phyloP scores from a whole-genome alignment of 2,797 vertebrate species.

The Echeneis naucrates region DNA sequence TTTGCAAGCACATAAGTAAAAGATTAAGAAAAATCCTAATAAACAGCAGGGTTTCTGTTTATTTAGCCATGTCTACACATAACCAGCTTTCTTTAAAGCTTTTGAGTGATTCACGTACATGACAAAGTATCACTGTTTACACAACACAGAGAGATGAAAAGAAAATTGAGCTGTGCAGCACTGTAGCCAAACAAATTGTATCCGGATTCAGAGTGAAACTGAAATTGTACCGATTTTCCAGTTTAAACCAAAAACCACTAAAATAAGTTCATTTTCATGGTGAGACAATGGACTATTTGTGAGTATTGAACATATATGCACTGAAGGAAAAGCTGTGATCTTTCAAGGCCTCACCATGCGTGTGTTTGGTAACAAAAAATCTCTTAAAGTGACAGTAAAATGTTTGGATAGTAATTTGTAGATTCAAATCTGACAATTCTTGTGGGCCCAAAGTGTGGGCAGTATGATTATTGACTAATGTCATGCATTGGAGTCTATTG shows the following conservation, averaged over 20 bases:
- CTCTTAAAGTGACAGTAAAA: constrained; percentile 34
- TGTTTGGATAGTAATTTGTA: not conserved
- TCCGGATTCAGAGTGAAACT: not conserved
- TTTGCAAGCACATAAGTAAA: constrained; percentile 16
- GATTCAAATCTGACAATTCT: not conserved
- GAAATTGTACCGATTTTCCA: constrained; percentile 12
- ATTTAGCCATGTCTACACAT: not conserved
- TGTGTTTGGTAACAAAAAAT: not conserved
- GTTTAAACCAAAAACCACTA: constrained; percentile 12
- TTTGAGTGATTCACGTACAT: constrained; percentile 7
- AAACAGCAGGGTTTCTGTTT: constrained; percentile 12
- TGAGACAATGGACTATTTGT: not conserved
- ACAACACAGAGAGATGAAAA: not conserved
- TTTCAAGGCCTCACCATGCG: constrained; percentile 7
- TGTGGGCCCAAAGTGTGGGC: not conserved
- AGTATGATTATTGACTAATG: constrained; percentile 6
- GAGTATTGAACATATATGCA: constrained; percentile 23
- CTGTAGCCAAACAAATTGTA: not conserved
- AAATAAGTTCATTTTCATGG: constrained; percentile 7
- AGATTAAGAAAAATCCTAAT: constrained; percentile 20
- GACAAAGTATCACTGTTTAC: not conserved
- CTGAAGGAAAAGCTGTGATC: constrained; percentile 17
- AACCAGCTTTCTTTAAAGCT: not conserved
- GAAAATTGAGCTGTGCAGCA: not conserved
- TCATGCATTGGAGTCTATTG: not conserved